phyloP scores from a whole-genome alignment of 2,113 vertebrate species.

The Numenius arquata region DNA sequence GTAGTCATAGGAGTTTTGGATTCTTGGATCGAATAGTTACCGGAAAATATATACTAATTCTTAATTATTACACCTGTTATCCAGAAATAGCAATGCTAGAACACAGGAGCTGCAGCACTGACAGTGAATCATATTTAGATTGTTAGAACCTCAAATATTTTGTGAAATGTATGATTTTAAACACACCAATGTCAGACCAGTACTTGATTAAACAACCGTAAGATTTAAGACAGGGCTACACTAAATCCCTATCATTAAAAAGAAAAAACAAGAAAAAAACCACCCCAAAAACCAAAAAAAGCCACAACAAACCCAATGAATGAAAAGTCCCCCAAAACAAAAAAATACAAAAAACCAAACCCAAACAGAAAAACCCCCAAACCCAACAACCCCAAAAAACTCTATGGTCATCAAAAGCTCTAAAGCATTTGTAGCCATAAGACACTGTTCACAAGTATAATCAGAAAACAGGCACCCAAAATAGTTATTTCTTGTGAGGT shows the following conservation, averaged over 20 bases:
- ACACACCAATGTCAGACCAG: not conserved
- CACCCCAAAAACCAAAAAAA: too few species aligned
- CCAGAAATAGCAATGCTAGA: not conserved
- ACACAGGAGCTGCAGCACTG: not conserved
- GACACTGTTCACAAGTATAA: not conserved
- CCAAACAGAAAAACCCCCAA: not conserved
- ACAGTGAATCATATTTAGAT: not conserved
- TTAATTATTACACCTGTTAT: not conserved
- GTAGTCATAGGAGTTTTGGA: not conserved
- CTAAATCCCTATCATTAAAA: not conserved
- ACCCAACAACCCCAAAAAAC: accelerated
- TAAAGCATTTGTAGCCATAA: not conserved
- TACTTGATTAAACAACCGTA: not conserved
- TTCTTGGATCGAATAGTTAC: not conserved
- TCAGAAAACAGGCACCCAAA: not conserved
- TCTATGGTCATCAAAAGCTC: not conserved
- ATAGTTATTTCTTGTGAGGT: not conserved
- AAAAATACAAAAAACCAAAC: not conserved
- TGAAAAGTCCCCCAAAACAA: not conserved
- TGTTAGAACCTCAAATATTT: not conserved
- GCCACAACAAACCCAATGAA: not conserved
- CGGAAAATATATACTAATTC: not conserved
- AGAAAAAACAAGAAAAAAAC: not conserved
- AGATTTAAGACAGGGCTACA: not conserved
- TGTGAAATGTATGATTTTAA: not conserved